A percentile compares a stretch with the other conserved stretches of the same genome.
Conservation (phyloP, 2,113 vertebrate genomes). For the Passer domesticus region DNA sequence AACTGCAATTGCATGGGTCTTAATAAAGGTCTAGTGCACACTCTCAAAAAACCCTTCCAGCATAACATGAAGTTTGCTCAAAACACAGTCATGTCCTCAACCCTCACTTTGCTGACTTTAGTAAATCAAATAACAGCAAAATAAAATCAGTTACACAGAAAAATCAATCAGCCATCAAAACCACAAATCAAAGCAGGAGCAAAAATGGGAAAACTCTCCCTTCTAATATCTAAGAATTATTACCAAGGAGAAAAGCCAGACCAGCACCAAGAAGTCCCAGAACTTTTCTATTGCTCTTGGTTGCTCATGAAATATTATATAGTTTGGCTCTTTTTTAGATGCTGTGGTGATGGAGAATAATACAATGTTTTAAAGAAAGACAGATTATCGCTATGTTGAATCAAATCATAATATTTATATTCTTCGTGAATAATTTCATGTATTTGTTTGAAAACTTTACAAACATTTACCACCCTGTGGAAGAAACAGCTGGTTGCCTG, state of each 20-base stretch:
- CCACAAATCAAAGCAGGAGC: conserved; percentile 28
- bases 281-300: background rate
- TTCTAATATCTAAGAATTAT: conserved; percentile 10
- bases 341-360: background rate
- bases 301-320: background rate
- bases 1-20: background rate
- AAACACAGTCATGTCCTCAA: background rate
- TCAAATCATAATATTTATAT: conserved; percentile 2
- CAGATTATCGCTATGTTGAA: background rate
- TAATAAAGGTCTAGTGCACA: background rate
- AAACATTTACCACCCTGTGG: background rate
- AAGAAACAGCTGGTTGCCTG: background rate
- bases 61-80: background rate
- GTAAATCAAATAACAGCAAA: conserved; percentile 32
- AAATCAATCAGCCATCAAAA: conserved; percentile 51
- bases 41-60: background rate
- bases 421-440: background rate
- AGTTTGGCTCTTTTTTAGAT: background rate
- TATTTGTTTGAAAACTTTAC: conserved; percentile 5
- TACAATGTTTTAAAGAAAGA: background rate
- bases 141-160: conserved; percentile 19
- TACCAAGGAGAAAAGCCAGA: background rate
- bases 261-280: background rate
- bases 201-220: background rate
- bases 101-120: background rate